Percentiles rank a stretch among this genome's conserved stretches.
These are phyloP conservation scores for Manduca sexta DNA, from an alignment of 1,140 invertebrate genomes.

Conservation along the genomic window DNA sequence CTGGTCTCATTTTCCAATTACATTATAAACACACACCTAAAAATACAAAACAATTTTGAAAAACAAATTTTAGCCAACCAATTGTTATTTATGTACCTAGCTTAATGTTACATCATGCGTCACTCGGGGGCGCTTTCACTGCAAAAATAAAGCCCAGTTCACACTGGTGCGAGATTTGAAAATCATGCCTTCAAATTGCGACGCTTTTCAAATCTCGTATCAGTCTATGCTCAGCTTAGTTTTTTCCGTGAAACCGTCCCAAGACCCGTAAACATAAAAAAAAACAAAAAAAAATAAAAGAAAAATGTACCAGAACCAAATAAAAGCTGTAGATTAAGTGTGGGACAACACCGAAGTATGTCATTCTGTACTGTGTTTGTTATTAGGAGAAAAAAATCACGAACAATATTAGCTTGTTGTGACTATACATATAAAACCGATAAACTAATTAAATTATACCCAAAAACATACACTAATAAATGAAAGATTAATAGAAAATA, in stretches of 20 bases:
- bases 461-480: too few species aligned
- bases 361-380: background rate
- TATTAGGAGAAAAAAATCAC: background rate
- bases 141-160: too few species aligned
- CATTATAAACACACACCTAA: conserved; percentile 51
- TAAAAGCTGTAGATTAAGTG: conserved; percentile 23
- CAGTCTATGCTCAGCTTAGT: too few species aligned
- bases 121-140: too few species aligned
- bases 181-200: too few species aligned
- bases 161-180: too few species aligned
- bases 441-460: too few species aligned
- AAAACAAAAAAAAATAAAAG: conserved; percentile 27
- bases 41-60: conserved; percentile 49
- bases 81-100: conserved; percentile 9
- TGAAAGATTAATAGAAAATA: too few species aligned
- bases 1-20: conserved; percentile 64
- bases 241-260: too few species aligned
- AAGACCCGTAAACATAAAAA: conserved; percentile 18
- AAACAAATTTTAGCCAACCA: conserved; percentile 15
- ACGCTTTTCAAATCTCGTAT: too few species aligned
- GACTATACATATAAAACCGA: too few species aligned
- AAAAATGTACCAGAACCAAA: conserved; percentile 71
- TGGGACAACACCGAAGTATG: background rate
- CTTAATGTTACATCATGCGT: conserved; percentile 13
- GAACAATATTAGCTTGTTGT: too few species aligned